Evolutionary conservation across 2,888 invertebrate species (phyloP).

Genomic region (Aspidiotus destructor): DNA sequence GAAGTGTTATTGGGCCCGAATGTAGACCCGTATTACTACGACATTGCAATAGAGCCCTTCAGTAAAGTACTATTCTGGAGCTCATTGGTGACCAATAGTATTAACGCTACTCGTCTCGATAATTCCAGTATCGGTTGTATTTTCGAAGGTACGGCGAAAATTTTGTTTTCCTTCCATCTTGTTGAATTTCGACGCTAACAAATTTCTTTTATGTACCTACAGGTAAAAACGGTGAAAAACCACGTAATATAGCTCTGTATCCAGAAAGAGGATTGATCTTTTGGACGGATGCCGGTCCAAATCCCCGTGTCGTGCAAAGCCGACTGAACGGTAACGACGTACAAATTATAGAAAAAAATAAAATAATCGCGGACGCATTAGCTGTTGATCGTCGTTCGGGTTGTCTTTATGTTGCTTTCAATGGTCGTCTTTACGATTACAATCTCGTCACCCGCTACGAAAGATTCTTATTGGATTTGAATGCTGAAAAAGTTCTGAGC

Average conservation of each 20-base stretch:
- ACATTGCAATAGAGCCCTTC: constrained; percentile 76
- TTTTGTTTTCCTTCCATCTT: too few relatives aligned
- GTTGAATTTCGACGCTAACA: too few relatives aligned
- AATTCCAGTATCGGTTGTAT: constrained; percentile 37
- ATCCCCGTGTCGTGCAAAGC: constrained; percentile 59
- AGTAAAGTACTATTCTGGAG: constrained; percentile 83
- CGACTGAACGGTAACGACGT: constrained; percentile 67
- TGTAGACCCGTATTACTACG: constrained; percentile 58
- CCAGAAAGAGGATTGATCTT: constrained; percentile 58
- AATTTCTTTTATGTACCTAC: too few relatives aligned
- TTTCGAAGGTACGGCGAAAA: constrained; percentile 45
- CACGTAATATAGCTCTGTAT: constrained; percentile 73
- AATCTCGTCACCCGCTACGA: constrained; percentile 60
- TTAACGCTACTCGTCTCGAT: constrained; percentile 75
- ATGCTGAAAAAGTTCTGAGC: constrained; percentile 45
- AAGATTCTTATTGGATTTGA: constrained; percentile 12
- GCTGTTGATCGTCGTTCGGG: constrained; percentile 66
- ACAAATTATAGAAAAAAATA: constrained; percentile 55
- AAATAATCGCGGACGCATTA: constrained; percentile 62
- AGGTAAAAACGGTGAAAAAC: constrained; percentile 66
- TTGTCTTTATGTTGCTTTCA: constrained; percentile 75
- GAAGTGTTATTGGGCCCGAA: constrained; percentile 48
- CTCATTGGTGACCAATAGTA: constrained; percentile 68
- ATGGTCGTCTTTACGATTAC: constrained; percentile 66
- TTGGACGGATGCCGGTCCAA: constrained; percentile 16